Conservation (phyloP, 2,797 vertebrate species). For the Emydoidea blandingii region DNA sequence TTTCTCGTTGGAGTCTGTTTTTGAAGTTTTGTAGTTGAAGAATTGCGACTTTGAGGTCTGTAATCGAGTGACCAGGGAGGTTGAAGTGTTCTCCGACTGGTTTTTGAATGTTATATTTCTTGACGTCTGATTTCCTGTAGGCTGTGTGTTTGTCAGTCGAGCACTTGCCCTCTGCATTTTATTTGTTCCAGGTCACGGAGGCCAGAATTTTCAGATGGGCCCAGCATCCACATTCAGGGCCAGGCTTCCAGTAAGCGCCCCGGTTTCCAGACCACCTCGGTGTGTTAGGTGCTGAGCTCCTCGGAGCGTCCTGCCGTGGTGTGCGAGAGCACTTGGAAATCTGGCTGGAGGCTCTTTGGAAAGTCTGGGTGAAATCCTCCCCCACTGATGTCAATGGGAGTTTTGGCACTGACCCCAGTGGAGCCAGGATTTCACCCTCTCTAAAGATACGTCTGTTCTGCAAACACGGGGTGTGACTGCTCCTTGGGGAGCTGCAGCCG, state of each 20-base stretch:
- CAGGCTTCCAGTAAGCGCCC: too few species aligned
- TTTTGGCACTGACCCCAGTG: not conserved
- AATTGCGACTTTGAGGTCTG: too few species aligned
- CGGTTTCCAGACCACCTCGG: not conserved
- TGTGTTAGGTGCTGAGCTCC: not conserved
- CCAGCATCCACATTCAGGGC: not conserved
- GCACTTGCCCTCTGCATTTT: not conserved
- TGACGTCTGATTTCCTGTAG: too few species aligned
- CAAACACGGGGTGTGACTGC: too few species aligned
- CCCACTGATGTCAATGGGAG: not conserved
- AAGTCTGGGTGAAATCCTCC: not conserved
- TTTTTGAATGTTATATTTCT: too few species aligned
- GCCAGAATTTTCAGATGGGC: not conserved
- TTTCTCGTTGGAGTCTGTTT: too few species aligned
- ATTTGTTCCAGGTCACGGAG: not conserved
- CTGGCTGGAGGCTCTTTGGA: not conserved
- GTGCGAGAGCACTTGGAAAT: not conserved
- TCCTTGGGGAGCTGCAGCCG: not conserved
- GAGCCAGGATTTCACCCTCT: not conserved
- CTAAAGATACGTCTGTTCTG: too few species aligned
- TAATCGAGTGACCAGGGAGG: too few species aligned
- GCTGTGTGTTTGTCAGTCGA: too few species aligned
- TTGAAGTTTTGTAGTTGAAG: too few species aligned
- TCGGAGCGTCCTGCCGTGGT: fast-evolving
- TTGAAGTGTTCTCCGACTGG: too few species aligned